Evolutionary conservation across 64 coral and sea anemone genomes (phyloP).

Genomic region (Montipora capricornis): DNA sequence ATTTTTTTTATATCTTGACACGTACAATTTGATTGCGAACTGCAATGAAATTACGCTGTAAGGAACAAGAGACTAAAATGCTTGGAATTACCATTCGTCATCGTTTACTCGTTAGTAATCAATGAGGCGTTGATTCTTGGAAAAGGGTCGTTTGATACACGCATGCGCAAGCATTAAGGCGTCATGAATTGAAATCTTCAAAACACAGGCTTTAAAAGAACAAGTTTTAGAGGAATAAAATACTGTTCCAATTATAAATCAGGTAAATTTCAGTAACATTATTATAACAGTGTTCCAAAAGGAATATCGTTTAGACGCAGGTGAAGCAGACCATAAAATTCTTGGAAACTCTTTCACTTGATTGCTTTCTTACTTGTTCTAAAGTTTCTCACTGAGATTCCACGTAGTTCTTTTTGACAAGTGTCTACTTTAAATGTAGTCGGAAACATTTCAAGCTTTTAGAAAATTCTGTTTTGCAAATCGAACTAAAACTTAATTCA

Average conservation of each 20-base stretch:
- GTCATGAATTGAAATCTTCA: background rate
- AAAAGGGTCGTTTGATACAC: background rate
- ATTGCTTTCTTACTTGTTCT: background rate
- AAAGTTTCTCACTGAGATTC: background rate
- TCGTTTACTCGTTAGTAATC: background rate
- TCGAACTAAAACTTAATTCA: background rate
- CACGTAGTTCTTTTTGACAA: background rate
- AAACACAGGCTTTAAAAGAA: background rate
- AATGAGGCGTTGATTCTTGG: slow-evolving; percentile 10
- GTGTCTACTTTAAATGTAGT: background rate
- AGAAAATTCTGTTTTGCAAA: background rate
- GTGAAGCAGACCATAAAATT: slow-evolving; percentile 7
- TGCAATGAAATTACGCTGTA: background rate
- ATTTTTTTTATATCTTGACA: background rate
- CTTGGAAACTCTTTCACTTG: slow-evolving; percentile 12
- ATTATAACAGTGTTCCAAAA: background rate
- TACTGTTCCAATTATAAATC: background rate
- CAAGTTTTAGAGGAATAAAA: background rate
- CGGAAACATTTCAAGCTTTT: background rate
- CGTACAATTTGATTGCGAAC: background rate
- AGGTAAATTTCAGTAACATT: background rate
- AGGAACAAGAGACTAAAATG: background rate
- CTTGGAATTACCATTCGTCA: background rate
- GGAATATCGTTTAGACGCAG: background rate
- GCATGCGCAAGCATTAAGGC: background rate